phyloP scores from a whole-genome alignment of 1,140 invertebrate species.

The Nixonia krombeini region DNA sequence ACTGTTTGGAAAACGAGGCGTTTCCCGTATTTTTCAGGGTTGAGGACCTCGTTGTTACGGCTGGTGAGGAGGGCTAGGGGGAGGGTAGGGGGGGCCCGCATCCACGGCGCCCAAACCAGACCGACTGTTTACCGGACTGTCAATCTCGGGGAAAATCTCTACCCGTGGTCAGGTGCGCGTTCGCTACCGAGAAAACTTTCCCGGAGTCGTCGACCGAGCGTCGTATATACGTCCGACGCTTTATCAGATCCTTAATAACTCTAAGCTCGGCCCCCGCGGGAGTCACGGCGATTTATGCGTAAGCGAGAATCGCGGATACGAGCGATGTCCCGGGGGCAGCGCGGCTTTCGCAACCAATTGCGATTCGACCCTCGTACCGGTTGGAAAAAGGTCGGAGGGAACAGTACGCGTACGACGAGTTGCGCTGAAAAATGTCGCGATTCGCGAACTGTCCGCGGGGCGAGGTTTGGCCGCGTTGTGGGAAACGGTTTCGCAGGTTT shows the following conservation, averaged over 20 bases:
- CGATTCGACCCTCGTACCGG: slow-evolving; percentile 50
- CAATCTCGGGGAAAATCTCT: slow-evolving; percentile 52
- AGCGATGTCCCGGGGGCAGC: slow-evolving; percentile 42
- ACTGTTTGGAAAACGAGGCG: too few species aligned
- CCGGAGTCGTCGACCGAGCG: slow-evolving; percentile 38
- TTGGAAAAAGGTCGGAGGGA: not conserved
- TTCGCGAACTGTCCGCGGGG: not conserved
- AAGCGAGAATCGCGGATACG: slow-evolving; percentile 48
- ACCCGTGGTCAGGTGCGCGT: slow-evolving; percentile 56
- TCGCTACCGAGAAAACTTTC: slow-evolving; percentile 57
- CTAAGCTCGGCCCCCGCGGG: slow-evolving; percentile 49
- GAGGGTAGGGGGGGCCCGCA: too few species aligned
- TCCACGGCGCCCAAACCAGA: too few species aligned
- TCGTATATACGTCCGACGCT: slow-evolving; percentile 37
- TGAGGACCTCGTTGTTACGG: too few species aligned
- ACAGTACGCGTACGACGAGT: not conserved
- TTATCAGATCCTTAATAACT: slow-evolving; percentile 63
- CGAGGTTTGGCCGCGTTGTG: too few species aligned
- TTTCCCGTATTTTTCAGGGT: too few species aligned
- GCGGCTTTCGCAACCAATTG: slow-evolving; percentile 49
- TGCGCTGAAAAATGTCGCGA: not conserved
- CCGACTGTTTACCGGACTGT: too few species aligned
- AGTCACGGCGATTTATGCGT: slow-evolving; percentile 56
- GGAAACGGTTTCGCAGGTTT: too few species aligned
- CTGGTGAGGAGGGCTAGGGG: too few species aligned